Percentiles rank a stretch among this genome's conserved stretches.
These are phyloP conservation scores for Yoshiicerus persimilis DNA, from an alignment of 1,140 invertebrate genomes.

Conservation along the genomic window DNA sequence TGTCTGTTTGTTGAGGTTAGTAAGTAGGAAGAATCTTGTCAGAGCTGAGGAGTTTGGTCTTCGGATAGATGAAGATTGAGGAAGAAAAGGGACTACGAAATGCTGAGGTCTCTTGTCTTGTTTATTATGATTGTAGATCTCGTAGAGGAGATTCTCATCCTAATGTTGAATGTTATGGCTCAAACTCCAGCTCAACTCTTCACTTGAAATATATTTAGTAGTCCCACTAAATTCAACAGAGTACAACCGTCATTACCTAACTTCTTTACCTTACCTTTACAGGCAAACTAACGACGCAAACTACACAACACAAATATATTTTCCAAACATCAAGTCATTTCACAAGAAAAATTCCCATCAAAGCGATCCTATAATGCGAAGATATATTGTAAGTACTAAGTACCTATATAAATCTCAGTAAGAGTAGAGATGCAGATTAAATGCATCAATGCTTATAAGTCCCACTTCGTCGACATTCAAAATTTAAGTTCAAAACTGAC, in stretches of 20 bases:
- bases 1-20: not conserved
- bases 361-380: no score
- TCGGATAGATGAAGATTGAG: conserved; percentile 4
- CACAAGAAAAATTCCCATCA: no score
- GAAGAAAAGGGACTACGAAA: not conserved
- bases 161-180: not conserved
- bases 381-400: no score
- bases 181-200: not conserved
- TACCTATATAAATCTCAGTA: no score
- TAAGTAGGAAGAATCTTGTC: not conserved
- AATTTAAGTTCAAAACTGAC: no score
- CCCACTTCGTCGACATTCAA: no score
- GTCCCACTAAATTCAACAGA: not conserved
- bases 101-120: not conserved
- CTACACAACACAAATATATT: not conserved
- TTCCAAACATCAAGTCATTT: no score
- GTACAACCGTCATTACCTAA: not conserved
- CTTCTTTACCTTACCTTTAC: not conserved
- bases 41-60: not conserved
- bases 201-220: not conserved
- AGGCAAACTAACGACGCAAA: not conserved
- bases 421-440: no score
- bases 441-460: no score
- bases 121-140: conserved; percentile 18
- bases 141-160: not conserved